Evolutionary conservation across 2,888 invertebrate genomes (phyloP), one percentile per base, ranked within the genome.

Genomic region (Hoplodrina ambigua): DNA sequence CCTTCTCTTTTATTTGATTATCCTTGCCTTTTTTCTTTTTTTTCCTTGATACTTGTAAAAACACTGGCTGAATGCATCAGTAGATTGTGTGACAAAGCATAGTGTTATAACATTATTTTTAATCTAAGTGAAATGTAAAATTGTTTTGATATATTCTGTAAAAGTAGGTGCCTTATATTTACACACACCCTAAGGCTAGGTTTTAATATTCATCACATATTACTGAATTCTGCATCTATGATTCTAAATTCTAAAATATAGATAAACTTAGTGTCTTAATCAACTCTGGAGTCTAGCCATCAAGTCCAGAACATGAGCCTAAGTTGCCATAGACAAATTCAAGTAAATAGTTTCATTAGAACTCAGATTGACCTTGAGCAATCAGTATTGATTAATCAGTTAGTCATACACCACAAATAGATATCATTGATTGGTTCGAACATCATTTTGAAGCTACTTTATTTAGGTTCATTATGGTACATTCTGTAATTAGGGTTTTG

Each of bases 351-450:
- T 10, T 65, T 6, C 17, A 17, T 17, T 46, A 46, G 46, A 46
- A 46, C 46, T 13, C 17, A 7, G 17, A 19, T 68, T 50, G 50
- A 46, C 76, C 69, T 75, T 52, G 44, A 69, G 0, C 19, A 30
- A 69, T 56, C 11, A 55, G 20, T 25, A 33, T 44, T 71, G 49
- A 50, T 68, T 50, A 46, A 68, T 56, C 25, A 50, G 11, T 69
- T 30, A 52, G 17, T 69, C 50, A 56, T 75, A 37, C 3, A 17
- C n/a, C 56, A 37, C 19, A 71, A 66, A 75, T 68, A 68, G 33
- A 13, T n/a, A 20, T 41, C n/a, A 63, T 54, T 25, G 53, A 46
- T 46, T 46, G 65, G 2, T 17, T 11, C 2, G 5, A 11, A 11
- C 13, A n/a, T 37, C 46, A 19, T 37, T 10, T 46, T 37, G 52